Percentiles rank a stretch among this genome's conserved stretches.
Evolutionary conservation across 2,113 vertebrate species (phyloP).

Genomic region (Chaetorhynchus papuensis): DNA sequence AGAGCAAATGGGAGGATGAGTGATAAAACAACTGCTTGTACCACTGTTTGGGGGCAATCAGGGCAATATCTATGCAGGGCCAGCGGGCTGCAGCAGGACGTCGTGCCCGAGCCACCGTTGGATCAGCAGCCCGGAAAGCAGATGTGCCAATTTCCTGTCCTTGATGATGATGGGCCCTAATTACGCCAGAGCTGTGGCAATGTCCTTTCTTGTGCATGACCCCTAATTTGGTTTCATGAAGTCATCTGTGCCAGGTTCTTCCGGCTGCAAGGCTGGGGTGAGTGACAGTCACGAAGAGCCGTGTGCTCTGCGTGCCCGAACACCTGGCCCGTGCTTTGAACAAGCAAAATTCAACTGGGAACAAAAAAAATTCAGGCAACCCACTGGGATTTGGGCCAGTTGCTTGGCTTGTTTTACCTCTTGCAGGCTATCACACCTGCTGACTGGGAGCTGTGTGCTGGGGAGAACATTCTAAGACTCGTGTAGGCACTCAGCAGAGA

Average conservation of each 20-base stretch:
- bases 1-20: conserved; percentile 42
- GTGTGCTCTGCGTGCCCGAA: not conserved
- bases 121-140: conserved; percentile 74
- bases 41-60: conserved; percentile 43
- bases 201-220: conserved; percentile 66
- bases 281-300: conserved; percentile 26
- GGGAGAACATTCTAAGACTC: not conserved
- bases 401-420: not conserved
- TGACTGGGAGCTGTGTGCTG: not conserved
- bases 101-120: conserved; percentile 21
- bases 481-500: not conserved
- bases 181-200: conserved; percentile 70
- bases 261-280: not conserved
- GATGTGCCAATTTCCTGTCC: conserved; percentile 79
- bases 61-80: not conserved
- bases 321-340: not conserved
- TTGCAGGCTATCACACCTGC: accelerated
- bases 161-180: conserved; percentile 77
- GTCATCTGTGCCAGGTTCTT: conserved; percentile 51
- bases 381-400: not conserved
- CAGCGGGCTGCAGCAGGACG: conserved; percentile 45
- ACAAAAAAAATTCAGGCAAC: not conserved
- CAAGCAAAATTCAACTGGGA: not conserved
- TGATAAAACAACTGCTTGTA: conserved; percentile 39
- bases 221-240: conserved; percentile 69